A percentile compares a stretch with the other conserved stretches of the same genome.
These are phyloP conservation scores for Larimichthys polyactis DNA, from an alignment of 2,113 vertebrate genomes.

Conservation along the genomic window DNA sequence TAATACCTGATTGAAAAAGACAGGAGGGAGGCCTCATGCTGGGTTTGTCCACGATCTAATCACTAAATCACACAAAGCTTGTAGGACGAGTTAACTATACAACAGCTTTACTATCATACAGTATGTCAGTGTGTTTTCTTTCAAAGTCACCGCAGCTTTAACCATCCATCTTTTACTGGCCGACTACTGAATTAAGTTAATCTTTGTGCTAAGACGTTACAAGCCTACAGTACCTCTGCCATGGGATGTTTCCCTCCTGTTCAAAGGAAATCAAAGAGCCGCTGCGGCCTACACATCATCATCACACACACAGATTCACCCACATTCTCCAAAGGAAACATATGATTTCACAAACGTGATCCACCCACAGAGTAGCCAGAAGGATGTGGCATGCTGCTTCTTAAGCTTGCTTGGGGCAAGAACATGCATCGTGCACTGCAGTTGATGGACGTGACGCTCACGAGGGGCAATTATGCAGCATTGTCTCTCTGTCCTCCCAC, in stretches of 20 bases:
- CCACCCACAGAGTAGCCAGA: conserved; percentile 27
- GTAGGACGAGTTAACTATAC: background rate
- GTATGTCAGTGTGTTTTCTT: conserved; percentile 13
- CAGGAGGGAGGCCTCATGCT: background rate
- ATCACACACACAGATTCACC: conserved; percentile 20
- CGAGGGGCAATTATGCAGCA: conserved; percentile 23
- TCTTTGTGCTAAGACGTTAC: conserved; percentile 21
- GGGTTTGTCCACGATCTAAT: background rate
- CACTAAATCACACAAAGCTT: background rate
- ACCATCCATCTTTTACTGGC: conserved; percentile 2
- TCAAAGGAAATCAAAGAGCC: conserved; percentile 50
- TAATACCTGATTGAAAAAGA: too few relatives aligned
- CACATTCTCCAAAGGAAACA: conserved; percentile 34
- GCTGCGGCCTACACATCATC: conserved; percentile 32
- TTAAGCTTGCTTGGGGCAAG: conserved; percentile 13
- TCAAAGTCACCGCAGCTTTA: conserved; percentile 22
- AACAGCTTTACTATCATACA: conserved; percentile 5
- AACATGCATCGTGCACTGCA: conserved; percentile 15
- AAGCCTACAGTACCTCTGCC: conserved; percentile 16
- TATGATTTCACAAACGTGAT: conserved; percentile 41
- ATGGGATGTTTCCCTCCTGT: conserved; percentile 28
- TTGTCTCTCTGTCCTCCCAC: conserved; percentile 29
- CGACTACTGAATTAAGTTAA: conserved; percentile 2
- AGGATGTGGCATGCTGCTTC: conserved; percentile 11
- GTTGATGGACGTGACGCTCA: conserved; percentile 20